Evolutionary conservation across 1,140 invertebrate species (phyloP), one percentile per base, ranked within the genome.

Genomic region (Zaprionus inermis): DNA sequence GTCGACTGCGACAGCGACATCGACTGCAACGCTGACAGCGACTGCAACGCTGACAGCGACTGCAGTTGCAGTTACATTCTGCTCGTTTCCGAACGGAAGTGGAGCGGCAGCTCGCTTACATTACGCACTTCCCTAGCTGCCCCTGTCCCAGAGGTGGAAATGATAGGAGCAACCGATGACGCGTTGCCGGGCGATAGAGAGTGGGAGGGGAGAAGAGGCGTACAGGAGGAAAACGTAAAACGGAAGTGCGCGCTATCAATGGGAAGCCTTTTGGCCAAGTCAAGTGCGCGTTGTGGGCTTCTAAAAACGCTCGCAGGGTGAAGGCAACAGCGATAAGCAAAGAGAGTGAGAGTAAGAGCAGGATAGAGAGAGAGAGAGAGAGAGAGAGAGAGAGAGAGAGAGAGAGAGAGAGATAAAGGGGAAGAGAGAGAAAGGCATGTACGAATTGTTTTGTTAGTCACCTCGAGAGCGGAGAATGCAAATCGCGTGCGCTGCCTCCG

Each of bases 211-310:
- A n/a, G n/a, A n/a, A n/a, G n/a, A n/a, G n/a, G n/a, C n/a, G n/a
- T n/a, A n/a, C n/a, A n/a, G n/a, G n/a, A n/a, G n/a, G n/a, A n/a
- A n/a, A 49, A 63, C 65, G 68, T 38, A 28, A n/a, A 88, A 69
- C 78, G 83, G 83, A 88, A 88, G 71, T 84, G 55, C 46, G 56
- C 68, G 80, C 84, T 89, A 88, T 85, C 82, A 81, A 44, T 44
- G 81, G 81, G 34, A 54, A 41, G 70, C n/a, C 44, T 22, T 49
- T 49, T 20, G 44, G 22, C 59, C 61, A 54, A 46, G 64, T 57
- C 64, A 67, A 67, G 64, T 67, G 64, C 54, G 36, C 64, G 49
- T 65, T 55, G 52, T 16, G 51, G 30, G 34, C 24, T 69, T 54
- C n/a, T n/a, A n/a, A n/a, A n/a, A n/a, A n/a, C n/a, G n/a, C n/a